Percentiles rank a stretch among this genome's conserved stretches.
These are phyloP conservation scores for Brotula barbata DNA, from an alignment of 2,797 vertebrate species.

Conservation along the genomic window DNA sequence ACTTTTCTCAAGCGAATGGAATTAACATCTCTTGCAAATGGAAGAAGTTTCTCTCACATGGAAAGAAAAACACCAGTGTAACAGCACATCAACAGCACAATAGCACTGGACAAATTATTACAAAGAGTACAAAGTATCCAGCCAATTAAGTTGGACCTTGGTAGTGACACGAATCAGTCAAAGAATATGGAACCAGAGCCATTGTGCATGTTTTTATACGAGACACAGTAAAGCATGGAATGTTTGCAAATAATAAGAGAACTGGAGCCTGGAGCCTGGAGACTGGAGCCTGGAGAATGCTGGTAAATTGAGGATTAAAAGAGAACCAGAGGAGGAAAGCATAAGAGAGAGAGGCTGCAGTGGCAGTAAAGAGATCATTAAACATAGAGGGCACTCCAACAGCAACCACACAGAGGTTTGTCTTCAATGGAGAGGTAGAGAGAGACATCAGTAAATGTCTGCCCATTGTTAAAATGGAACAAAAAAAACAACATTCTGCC, in stretches of 20 bases:
- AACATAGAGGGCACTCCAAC: constrained; percentile 13
- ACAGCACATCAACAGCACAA: too few species aligned
- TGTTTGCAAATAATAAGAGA: constrained; percentile 45
- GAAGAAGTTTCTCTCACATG: too few species aligned
- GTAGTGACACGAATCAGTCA: constrained; percentile 20
- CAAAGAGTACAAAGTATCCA: constrained; percentile 16
- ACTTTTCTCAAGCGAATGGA: too few species aligned
- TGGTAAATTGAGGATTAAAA: background rate
- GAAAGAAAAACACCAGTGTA: background rate
- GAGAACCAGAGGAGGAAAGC: constrained; percentile 12
- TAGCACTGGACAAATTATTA: background rate
- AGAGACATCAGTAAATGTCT: constrained; percentile 28
- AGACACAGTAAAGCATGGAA: constrained; percentile 62
- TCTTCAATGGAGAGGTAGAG: constrained; percentile 15
- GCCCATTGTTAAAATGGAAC: background rate
- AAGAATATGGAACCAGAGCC: constrained; percentile 29
- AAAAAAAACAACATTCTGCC: constrained; percentile 4
- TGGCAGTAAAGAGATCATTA: constrained; percentile 1
- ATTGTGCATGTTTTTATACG: constrained; percentile 53
- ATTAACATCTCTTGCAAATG: too few species aligned
- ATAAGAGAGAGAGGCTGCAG: background rate
- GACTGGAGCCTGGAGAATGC: too few species aligned
- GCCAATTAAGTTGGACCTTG: constrained; percentile 40
- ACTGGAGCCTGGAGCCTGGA: background rate
- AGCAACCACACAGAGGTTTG: constrained; percentile 13